Evolutionary conservation across 1,140 invertebrate genomes (phyloP), one percentile per base, ranked within the genome.

Genomic region (Meloidogyne exigua): DNA sequence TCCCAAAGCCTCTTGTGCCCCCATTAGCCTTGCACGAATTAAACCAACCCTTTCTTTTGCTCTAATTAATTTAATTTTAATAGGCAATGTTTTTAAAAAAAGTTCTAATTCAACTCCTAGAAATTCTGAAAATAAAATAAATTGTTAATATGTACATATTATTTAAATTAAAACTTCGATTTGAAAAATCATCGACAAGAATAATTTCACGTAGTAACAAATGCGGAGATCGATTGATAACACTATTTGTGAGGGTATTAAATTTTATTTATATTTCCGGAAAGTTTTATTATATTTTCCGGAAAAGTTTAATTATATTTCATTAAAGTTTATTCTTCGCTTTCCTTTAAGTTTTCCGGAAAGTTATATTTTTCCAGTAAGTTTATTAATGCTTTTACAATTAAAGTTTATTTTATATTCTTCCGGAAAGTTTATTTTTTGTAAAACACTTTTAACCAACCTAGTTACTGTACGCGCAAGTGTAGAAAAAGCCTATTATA

Each of bases 111-210:
- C 90, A 69, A 90, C 88, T 79, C 91, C 91, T n/a, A 96, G 88
- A 88, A 94, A 95, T 66, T 88, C 89, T 83, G 49, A 76, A 84
- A 63, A 39, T 68, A 15, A 36, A 44, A 23, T 11, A 75, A 11
- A 32, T 32, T 65, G 25, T 15, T 25, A 11, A 68, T 13, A 10
- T 26, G n/a, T n/a, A n/a, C n/a, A 12, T 9, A 26, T 11, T 64
- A 7, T 18, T n/a, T 18, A 25, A 1, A n/a, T 26, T 10, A 7
- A 64, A 23, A 91, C 92, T 90, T 82, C 94, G 92, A 85, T 94
- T 95, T n/a, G 71, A 76, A 57, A 93, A 92, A 88, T 96, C 95
- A 88, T 96, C 95, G 0, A 96, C 93, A 65, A 96, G 89, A 82
- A 97, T 92, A 75, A 96, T 94, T 90, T 96, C 94, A 82, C 91